Evolutionary conservation across 2,797 vertebrate species (phyloP).

Genomic region (Spinus olivaceus): DNA sequence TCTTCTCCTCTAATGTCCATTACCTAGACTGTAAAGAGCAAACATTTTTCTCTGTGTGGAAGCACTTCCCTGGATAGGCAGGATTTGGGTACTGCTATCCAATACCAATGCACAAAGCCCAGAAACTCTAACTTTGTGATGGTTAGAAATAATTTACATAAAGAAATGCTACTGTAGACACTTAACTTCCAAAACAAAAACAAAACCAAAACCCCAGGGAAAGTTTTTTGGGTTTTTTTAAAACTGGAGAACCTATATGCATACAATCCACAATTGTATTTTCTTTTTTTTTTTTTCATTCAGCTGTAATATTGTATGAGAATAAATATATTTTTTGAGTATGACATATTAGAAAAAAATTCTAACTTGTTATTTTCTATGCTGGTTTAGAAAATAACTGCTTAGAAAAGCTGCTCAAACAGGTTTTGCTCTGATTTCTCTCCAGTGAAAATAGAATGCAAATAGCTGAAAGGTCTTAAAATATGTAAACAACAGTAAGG

Average conservation of each 20-base stretch:
- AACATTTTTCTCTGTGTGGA: background rate
- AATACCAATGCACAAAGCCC: background rate
- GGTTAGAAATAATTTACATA: background rate
- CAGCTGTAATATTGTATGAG: background rate
- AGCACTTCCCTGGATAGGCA: background rate
- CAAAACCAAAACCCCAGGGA: background rate
- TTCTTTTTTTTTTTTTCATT: background rate
- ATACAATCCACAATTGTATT: background rate
- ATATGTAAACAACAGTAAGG: constrained; percentile 26
- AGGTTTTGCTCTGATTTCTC: constrained; percentile 25
- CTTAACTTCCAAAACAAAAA: background rate
- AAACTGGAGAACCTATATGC: background rate
- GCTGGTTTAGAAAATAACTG: background rate
- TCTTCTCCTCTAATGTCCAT: background rate
- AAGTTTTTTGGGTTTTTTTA: background rate
- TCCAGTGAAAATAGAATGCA: constrained; percentile 25
- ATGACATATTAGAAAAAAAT: background rate
- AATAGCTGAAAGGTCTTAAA: constrained; percentile 14
- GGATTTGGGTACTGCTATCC: background rate
- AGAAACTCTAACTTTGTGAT: background rate
- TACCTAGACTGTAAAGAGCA: background rate
- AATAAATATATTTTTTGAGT: background rate
- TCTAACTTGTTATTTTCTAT: background rate
- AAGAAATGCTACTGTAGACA: background rate
- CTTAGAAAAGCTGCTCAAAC: background rate